Evolutionary conservation across 2,888 invertebrate genomes (phyloP).

Genomic region (Agrochola lychnidis): DNA sequence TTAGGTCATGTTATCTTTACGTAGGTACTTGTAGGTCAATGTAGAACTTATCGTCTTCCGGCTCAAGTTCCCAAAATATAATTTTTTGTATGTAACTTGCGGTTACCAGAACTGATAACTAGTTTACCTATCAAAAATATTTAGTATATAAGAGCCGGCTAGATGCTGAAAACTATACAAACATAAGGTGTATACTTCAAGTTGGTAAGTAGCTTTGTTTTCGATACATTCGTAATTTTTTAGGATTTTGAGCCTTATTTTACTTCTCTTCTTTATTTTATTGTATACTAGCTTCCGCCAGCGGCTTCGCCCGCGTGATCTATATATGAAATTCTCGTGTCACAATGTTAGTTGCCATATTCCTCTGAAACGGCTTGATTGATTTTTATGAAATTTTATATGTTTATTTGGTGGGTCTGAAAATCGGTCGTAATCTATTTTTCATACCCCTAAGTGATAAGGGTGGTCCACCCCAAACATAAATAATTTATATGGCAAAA

Average conservation of each 20-base stretch:
- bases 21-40: neutral
- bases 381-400: no score
- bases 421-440: no score
- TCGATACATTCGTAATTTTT: neutral
- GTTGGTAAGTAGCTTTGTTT: slow-evolving; percentile 7
- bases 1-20: slow-evolving; percentile 78
- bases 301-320: no score
- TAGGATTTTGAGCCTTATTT: neutral
- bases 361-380: no score
- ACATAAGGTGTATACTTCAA: neutral
- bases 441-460: no score
- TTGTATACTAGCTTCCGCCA: neutral
- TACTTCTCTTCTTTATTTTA: neutral
- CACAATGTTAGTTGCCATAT: no score
- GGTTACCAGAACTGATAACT: slow-evolving; percentile 21
- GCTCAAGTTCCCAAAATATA: neutral
- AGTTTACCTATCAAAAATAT: neutral
- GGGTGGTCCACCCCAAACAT: no score
- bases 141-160: slow-evolving; percentile 3
- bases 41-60: slow-evolving; percentile 15
- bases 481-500: no score
- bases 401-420: no score
- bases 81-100: neutral
- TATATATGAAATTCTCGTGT: no score
- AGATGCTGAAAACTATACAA: neutral